phyloP scores from a whole-genome alignment of 1,140 invertebrate species.

The Streblospio benedicti region DNA sequence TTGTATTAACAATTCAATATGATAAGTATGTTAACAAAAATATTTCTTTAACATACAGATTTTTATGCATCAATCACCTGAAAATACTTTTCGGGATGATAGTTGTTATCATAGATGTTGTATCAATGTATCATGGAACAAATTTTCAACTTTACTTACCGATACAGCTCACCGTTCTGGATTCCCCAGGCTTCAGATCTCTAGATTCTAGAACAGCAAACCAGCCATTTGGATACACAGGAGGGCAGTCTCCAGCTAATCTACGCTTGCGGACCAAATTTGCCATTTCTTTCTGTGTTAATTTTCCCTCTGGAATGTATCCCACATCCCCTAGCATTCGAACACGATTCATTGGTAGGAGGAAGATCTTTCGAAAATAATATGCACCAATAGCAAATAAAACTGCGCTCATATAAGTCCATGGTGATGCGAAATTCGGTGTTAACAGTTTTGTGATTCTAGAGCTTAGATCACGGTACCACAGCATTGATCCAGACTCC shows the following conservation, averaged over 20 bases:
- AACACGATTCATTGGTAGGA: conserved; percentile 33
- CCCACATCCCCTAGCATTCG: conserved; percentile 46
- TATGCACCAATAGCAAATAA: too few relatives aligned
- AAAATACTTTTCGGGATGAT: not conserved
- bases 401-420: too few relatives aligned
- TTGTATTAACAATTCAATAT: too few relatives aligned
- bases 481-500: too few relatives aligned
- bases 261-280: conserved; percentile 47
- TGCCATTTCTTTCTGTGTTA: conserved; percentile 38
- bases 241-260: conserved; percentile 50
- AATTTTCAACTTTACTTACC: conserved; percentile 49
- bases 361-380: conserved; percentile 18
- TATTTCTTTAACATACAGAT: too few relatives aligned
- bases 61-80: too few relatives aligned
- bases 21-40: too few relatives aligned
- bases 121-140: not conserved
- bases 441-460: too few relatives aligned
- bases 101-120: not conserved
- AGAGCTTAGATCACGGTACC: too few relatives aligned
- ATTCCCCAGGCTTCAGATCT: conserved; percentile 55
- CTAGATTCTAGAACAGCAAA: conserved; percentile 66
- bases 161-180: conserved; percentile 58
- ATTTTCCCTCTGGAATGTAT: conserved; percentile 40
- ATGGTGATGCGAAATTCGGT: too few relatives aligned
- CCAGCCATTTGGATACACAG: conserved; percentile 85